Evolutionary conservation across 2,888 invertebrate genomes (phyloP), one percentile per base, ranked within the genome.

Genomic region (Acrobasis consociella): DNA sequence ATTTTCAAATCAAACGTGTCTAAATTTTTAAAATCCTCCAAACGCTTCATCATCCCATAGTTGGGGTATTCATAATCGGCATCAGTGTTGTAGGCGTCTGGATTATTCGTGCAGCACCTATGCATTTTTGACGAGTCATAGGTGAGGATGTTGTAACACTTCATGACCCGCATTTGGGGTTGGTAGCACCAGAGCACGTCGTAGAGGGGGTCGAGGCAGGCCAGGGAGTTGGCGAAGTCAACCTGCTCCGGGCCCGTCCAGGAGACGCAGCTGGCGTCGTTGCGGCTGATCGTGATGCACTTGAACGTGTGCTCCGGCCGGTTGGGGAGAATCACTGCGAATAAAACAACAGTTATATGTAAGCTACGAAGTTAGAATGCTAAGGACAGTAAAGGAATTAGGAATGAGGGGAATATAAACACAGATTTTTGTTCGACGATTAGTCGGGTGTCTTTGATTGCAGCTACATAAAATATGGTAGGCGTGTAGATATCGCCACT

Each of bases 151-250:
- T 98, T 98, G 86, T 96, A 97, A 77, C 97, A 97, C 64, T 94
- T 94, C 73, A 97, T 93, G 46, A 94, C 82, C 58, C 90, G 86
- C 82, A 85, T 95, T 38, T 94, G 89, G 0, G 96, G 95, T 81
- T 96, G 95, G 73, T 96, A 99, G 72, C 97, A 96, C 99, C 99
- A 99, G 1, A 99, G 91, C 0, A 98, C 96, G 86, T 99, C 97
- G 86, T 98, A 98, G 61, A 96, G 93, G 0, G 98, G 97, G 90
- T 99, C 99, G 74, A 99, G 93, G 75, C 96, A 96, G 0, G 96
- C 95, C 58, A 96, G 95, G 69, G 95, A 95, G 73, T 96, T 95
- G 16, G 94, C 95, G 70, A 98, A 96, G 81, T 97, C 96, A 0
- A 96, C 96, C 86, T 98, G 98, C 74, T 97, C 97, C 15, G 93